Evolutionary conservation across 2,797 vertebrate genomes (phyloP).

Genomic region (Nannoperca australis): DNA sequence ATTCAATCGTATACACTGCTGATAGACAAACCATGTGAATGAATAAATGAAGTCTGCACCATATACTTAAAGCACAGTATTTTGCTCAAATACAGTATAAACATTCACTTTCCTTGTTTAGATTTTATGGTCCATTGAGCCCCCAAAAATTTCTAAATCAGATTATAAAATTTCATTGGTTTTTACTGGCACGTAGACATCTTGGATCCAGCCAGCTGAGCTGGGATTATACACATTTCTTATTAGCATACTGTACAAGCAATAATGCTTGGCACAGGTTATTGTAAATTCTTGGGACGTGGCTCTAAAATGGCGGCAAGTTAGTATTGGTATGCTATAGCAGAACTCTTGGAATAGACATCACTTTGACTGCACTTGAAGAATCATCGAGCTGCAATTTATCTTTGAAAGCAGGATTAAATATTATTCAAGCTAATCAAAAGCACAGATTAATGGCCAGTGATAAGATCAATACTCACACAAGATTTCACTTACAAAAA

Average conservation of each 20-base stretch:
- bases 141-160: neutral
- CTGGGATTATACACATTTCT: conserved; percentile 27
- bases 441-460: neutral
- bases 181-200: neutral
- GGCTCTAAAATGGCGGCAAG: neutral
- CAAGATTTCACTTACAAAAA: neutral
- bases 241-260: conserved; percentile 7
- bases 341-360: neutral
- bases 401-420: neutral
- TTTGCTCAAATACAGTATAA: neutral
- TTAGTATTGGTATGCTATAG: neutral
- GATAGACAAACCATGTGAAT: neutral
- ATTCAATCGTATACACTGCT: neutral
- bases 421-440: neutral
- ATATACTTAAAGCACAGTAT: neutral
- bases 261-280: neutral
- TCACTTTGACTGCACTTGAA: neutral
- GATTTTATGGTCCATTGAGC: neutral
- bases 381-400: neutral
- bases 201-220: conserved; percentile 1
- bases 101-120: neutral
- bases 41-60: neutral
- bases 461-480: neutral
- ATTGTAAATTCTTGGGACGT: conserved; percentile 1
- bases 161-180: neutral